Evolutionary conservation across 2,797 vertebrate genomes (phyloP), one percentile per base, ranked within the genome.

Genomic region (Paedocypris micromegethes): DNA sequence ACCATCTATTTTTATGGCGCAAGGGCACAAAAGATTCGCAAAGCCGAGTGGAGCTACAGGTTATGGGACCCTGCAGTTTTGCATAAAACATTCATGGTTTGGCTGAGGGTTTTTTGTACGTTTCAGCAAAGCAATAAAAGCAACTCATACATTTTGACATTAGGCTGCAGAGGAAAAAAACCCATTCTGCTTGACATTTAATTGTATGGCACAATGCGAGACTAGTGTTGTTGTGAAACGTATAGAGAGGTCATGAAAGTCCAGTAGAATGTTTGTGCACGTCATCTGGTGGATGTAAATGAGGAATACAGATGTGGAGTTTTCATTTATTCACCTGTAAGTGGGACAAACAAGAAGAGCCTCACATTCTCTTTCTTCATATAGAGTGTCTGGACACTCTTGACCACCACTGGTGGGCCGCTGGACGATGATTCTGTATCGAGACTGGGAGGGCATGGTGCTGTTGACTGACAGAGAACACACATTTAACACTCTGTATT

Each of bases 361-460:
- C 84, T 98, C 95, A 86, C 95, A 98, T 46, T 95, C 95, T 75
- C 96, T 89, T 77, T 97, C 95, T 77, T 98, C 96, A 68, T 91
- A 94, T 73, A 98, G 85, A 0, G 96, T 98, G 82, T 97, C 94
- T 0, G 96, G 96, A 76, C 96, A 98, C 9, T 92, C 89, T 64
- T 93, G 92, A 67, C 95, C 96, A 74, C 92, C 92, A 61, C 81
- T 88, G 71, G 87, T 84, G 72, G 93, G 78, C 68, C 87, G 89
- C 79, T 94, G 94, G 80, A 93, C 48, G 47, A 97, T 81, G 79
- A 89, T 93, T 78, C 94, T 91, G 70, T 94, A 92, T 49, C 95
- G 86, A 58, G 92, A 98, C 83, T 98, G 95, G 45, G 88, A 91
- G 69, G 87, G 70, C 50, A 74, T 64, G 37, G 91, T 90, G 40